phyloP scores from a whole-genome alignment of 2,888 invertebrate genomes.

The Hypomecis atomaria region DNA sequence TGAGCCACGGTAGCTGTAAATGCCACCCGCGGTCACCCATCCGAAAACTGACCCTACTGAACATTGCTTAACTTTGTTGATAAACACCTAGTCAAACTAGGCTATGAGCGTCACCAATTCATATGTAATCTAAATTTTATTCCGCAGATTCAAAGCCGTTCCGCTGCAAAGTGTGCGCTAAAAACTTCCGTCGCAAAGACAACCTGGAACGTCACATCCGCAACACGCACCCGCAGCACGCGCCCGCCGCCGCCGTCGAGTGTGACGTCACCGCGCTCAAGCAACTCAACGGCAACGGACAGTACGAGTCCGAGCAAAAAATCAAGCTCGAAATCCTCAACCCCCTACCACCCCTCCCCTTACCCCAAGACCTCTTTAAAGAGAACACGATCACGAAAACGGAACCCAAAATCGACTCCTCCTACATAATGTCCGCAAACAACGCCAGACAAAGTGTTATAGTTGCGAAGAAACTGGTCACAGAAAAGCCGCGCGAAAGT shows the following conservation, averaged over 20 bases:
- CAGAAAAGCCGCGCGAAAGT: slow-evolving; percentile 51
- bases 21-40: too few species aligned
- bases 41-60: too few species aligned
- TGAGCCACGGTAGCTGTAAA: too few species aligned
- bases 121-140: not conserved
- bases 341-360: slow-evolving; percentile 70
- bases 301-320: slow-evolving; percentile 54
- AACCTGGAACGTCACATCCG: slow-evolving; percentile 91
- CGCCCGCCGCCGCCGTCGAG: slow-evolving; percentile 63
- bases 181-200: slow-evolving; percentile 90
- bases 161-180: slow-evolving; percentile 88
- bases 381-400: slow-evolving; percentile 41
- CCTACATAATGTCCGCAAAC: slow-evolving; percentile 77
- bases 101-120: too few species aligned
- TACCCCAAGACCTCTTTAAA: slow-evolving; percentile 63
- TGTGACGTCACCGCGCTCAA: slow-evolving; percentile 66
- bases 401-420: slow-evolving; percentile 58
- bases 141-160: slow-evolving; percentile 87
- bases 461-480: slow-evolving; percentile 61
- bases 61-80: too few species aligned
- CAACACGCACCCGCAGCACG: slow-evolving; percentile 88
- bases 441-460: slow-evolving; percentile 78
- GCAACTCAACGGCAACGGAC: slow-evolving; percentile 44
- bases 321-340: slow-evolving; percentile 65
- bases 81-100: too few species aligned